These are phyloP conservation scores for Heterochromis multidens DNA, from an alignment of 2,113 vertebrate genomes.

Conservation along the genomic window DNA sequence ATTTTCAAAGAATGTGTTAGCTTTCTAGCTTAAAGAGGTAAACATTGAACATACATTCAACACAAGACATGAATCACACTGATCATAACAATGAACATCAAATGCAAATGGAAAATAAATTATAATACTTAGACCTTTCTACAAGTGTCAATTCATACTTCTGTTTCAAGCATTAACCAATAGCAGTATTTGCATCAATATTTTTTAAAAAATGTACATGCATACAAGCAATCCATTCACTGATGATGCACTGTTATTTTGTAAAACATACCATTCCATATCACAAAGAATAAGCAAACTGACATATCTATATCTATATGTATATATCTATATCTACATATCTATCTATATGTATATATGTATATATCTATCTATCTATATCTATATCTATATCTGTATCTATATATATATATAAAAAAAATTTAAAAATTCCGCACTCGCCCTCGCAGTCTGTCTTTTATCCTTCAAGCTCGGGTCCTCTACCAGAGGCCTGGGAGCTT, in stretches of 20 bases:
- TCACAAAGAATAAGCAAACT: neutral
- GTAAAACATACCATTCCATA: neutral
- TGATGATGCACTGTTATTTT: neutral
- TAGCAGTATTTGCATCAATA: neutral
- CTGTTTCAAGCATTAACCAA: neutral
- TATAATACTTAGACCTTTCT: neutral
- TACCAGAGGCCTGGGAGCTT: too few relatives aligned
- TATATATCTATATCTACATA: too few relatives aligned
- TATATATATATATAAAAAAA: too few relatives aligned
- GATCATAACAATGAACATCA: neutral
- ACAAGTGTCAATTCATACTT: neutral
- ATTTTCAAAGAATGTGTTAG: neutral
- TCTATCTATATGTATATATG: too few relatives aligned
- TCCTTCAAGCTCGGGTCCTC: too few relatives aligned
- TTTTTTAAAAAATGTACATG: neutral
- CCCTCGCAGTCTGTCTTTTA: too few relatives aligned
- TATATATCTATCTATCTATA: too few relatives aligned
- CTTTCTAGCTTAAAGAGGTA: neutral
- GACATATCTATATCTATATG: slow-evolving; percentile 40
- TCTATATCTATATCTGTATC: too few relatives aligned
- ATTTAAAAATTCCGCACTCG: too few relatives aligned
- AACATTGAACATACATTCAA: neutral
- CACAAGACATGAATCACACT: neutral
- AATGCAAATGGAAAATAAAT: neutral
- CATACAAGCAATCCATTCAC: neutral